Percentiles rank a stretch among this genome's conserved stretches.
Conservation (phyloP, 2,113 vertebrate genomes). For the Conger conger region DNA sequence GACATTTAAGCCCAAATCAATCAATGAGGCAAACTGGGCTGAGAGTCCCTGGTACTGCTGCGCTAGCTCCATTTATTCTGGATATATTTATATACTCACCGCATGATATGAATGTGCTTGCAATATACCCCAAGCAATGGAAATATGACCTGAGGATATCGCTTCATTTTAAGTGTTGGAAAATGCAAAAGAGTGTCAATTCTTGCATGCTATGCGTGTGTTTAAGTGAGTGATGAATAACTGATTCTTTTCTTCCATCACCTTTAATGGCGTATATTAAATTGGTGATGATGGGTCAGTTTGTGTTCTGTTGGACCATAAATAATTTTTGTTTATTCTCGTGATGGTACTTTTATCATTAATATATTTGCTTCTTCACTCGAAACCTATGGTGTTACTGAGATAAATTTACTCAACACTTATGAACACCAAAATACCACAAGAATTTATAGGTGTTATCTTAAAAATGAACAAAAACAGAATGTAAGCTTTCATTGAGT, state of each 20-base stretch:
- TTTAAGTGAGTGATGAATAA: neutral
- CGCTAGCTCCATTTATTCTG: conserved; percentile 27
- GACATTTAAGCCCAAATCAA: conserved; percentile 70
- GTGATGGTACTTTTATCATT: neutral
- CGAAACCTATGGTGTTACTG: neutral
- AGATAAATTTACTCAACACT: neutral
- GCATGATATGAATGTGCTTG: neutral
- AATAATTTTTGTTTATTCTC: neutral
- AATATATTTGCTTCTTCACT: neutral
- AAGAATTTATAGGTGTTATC: neutral
- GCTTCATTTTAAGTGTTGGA: conserved; percentile 13
- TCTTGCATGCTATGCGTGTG: neutral
- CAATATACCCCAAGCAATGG: neutral
- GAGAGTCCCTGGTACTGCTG: conserved; percentile 50
- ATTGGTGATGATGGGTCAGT: neutral
- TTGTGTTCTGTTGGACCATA: neutral
- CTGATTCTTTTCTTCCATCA: neutral
- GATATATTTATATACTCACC: conserved; percentile 10
- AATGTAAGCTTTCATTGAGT: too few species aligned
- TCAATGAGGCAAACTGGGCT: conserved; percentile 62
- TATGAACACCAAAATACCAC: neutral
- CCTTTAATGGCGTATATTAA: neutral
- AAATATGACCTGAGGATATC: conserved; percentile 7
- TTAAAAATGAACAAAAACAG: neutral
- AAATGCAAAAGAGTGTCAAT: neutral